Evolutionary conservation across 2,888 invertebrate genomes (phyloP).

Genomic region (Sesia apiformis): DNA sequence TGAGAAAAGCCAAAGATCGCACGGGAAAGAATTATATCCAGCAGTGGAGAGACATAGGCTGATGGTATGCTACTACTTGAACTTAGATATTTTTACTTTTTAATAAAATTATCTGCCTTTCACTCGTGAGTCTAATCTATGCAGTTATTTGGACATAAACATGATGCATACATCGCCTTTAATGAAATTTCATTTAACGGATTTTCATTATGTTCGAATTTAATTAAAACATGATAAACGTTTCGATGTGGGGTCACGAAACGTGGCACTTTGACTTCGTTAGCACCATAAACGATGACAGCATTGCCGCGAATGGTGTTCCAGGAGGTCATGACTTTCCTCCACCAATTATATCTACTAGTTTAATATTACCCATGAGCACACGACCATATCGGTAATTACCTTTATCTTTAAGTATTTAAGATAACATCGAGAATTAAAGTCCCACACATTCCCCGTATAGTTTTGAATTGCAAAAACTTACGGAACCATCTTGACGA

Average conservation of each 20-base stretch:
- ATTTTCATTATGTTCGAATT: no score
- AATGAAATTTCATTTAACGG: no score
- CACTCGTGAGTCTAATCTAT: no score
- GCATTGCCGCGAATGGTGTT: constrained; percentile 42
- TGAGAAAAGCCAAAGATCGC: no score
- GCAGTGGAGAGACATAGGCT: no score
- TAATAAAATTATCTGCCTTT: no score
- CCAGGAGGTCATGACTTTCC: constrained; percentile 50
- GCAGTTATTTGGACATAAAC: no score
- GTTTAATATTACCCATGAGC: constrained; percentile 9
- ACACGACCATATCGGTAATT: constrained; percentile 2
- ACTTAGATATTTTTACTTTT: no score
- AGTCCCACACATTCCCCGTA: background rate
- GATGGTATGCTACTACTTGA: no score
- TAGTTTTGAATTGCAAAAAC: constrained; percentile 7
- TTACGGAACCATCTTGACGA: constrained; percentile 15
- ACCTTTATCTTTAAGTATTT: background rate
- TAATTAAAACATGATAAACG: constrained; percentile 17
- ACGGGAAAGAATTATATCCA: no score
- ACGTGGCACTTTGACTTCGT: constrained; percentile 44
- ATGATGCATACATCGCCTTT: no score
- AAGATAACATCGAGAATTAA: background rate
- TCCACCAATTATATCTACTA: constrained; percentile 28
- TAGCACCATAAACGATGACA: constrained; percentile 50
- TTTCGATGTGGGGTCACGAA: constrained; percentile 32